These are phyloP conservation scores for Cromileptes altivelis DNA, from an alignment of 2,113 vertebrate genomes.

Conservation along the genomic window DNA sequence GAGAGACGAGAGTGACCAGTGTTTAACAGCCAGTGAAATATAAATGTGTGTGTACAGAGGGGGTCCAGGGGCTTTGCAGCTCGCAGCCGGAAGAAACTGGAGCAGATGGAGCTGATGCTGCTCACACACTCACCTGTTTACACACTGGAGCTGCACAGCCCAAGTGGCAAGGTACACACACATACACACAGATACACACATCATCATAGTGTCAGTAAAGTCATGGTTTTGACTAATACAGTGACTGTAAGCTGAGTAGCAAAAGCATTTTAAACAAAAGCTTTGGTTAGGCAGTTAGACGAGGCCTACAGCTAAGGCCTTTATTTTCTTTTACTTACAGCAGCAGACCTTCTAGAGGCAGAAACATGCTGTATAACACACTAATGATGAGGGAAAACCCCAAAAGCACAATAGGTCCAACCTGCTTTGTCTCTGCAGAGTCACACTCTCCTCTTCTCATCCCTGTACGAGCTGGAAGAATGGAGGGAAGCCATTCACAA, in stretches of 20 bases:
- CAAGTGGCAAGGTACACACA: constrained; percentile 76
- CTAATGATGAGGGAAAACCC: no score
- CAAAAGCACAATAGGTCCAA: no score
- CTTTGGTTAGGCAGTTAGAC: no score
- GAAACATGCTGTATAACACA: no score
- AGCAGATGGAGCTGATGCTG: constrained; percentile 82
- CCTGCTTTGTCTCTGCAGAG: constrained; percentile 64
- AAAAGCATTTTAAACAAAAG: no score
- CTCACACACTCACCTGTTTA: constrained; percentile 71
- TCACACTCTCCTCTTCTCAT: constrained; percentile 78
- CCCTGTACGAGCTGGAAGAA: constrained; percentile 80
- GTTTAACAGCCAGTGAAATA: not conserved
- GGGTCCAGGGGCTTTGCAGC: constrained; percentile 43
- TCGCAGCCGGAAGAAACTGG: constrained; percentile 80
- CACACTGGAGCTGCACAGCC: constrained; percentile 82
- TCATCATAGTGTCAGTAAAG: not conserved
- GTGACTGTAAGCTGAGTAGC: no score
- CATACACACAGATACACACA: not conserved
- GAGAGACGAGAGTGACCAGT: not conserved
- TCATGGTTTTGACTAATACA: not conserved
- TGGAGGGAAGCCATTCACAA: constrained; percentile 82
- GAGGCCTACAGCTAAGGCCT: no score
- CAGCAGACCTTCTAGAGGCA: no score
- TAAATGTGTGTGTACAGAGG: constrained; percentile 63
- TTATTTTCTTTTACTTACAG: no score